A percentile compares a stretch with the other conserved stretches of the same genome.
Evolutionary conservation across 2,113 vertebrate species (phyloP).

Genomic region (Ceuthmochares aereus): DNA sequence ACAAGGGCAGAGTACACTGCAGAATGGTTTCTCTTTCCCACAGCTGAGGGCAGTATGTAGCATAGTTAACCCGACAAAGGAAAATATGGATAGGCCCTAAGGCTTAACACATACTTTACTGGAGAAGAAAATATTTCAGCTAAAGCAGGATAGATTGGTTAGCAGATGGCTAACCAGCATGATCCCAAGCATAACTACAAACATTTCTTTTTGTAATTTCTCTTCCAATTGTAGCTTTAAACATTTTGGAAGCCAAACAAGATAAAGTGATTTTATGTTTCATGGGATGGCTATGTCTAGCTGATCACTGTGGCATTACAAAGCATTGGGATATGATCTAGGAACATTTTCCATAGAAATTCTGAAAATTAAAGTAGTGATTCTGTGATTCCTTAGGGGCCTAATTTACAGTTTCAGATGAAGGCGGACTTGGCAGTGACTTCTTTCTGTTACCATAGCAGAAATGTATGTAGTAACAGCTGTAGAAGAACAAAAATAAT

Average conservation of each 20-base stretch:
- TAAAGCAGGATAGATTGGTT: slow-evolving; percentile 36
- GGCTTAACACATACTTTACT: not conserved
- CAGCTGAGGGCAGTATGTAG: not conserved
- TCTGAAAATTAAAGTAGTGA: slow-evolving; percentile 32
- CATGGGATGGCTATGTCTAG: not conserved
- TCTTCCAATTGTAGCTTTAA: slow-evolving; percentile 21
- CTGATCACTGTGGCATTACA: not conserved
- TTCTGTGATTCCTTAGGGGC: slow-evolving; percentile 35
- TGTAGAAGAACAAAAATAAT: slow-evolving; percentile 10
- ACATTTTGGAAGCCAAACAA: slow-evolving; percentile 36
- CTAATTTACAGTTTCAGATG: slow-evolving; percentile 29
- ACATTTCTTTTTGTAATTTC: slow-evolving; percentile 32
- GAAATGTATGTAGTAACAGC: slow-evolving; percentile 28
- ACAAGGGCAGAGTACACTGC: not conserved
- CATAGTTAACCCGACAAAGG: not conserved
- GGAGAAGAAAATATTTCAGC: slow-evolving; percentile 14
- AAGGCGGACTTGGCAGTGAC: slow-evolving; percentile 1
- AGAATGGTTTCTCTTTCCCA: not conserved
- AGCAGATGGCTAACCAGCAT: slow-evolving; percentile 65
- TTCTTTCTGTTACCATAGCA: not conserved
- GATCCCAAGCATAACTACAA: slow-evolving; percentile 9
- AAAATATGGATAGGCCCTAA: not conserved
- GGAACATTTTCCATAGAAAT: not conserved
- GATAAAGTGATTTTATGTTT: not conserved
- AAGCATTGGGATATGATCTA: not conserved